Percentiles rank a stretch among this genome's conserved stretches.
phyloP scores from a whole-genome alignment of 2,113 vertebrate genomes.

The Limnothrissa miodon region DNA sequence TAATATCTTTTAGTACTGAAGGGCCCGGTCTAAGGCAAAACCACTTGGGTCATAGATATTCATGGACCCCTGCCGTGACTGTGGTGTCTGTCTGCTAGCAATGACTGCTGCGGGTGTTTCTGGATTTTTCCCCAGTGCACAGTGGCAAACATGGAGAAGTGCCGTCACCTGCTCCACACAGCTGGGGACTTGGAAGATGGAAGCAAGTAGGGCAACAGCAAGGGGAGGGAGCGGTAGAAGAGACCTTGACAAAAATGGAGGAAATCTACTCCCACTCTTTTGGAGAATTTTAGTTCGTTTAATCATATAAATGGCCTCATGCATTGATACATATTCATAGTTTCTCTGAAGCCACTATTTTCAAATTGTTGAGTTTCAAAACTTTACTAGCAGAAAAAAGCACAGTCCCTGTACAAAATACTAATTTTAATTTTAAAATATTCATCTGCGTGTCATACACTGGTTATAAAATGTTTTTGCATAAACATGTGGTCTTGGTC shows the following conservation, averaged over 20 bases:
- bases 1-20: not conserved
- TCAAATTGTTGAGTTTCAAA: not conserved
- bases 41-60: not conserved
- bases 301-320: not conserved
- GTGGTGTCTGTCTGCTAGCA: constrained; percentile 7
- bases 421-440: not conserved
- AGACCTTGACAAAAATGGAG: not conserved
- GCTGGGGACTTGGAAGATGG: not conserved
- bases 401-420: not conserved
- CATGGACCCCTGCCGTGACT: not conserved
- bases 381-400: not conserved
- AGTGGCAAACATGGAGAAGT: not conserved
- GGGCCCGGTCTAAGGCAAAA: not conserved
- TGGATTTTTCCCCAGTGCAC: not conserved
- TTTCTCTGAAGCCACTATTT: not conserved
- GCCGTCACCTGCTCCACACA: not conserved
- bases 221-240: not conserved
- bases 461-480: not conserved
- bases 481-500: not conserved
- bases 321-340: not conserved
- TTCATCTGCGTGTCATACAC: not conserved
- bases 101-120: not conserved
- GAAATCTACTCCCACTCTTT: not conserved
- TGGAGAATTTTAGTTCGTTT: not conserved
- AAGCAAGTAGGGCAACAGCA: not conserved